Conservation (phyloP, 2,113 vertebrate species). For the Buteo buteo region DNA sequence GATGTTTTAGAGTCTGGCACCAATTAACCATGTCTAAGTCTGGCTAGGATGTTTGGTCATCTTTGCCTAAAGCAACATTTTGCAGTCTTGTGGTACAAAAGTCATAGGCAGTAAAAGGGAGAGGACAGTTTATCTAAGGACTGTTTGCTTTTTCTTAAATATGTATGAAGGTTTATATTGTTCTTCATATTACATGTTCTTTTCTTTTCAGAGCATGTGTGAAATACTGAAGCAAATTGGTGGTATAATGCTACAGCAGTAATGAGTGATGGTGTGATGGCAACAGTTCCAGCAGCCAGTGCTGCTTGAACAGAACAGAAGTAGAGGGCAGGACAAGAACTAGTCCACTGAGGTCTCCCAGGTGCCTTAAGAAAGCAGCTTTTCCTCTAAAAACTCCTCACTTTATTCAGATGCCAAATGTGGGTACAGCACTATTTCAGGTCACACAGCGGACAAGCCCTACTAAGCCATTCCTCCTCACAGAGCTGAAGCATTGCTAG, state of each 20-base stretch:
- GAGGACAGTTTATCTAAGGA: neutral
- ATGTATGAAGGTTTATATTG: neutral
- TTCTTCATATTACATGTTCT: neutral
- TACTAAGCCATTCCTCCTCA: too few species aligned
- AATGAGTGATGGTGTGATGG: neutral
- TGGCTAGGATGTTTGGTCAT: neutral
- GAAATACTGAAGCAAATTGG: neutral
- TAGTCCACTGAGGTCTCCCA: neutral
- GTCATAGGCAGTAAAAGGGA: too few species aligned
- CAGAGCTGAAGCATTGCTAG: too few species aligned
- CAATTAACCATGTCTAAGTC: neutral
- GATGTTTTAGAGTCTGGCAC: neutral
- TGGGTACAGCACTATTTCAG: neutral
- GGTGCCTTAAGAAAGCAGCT: neutral
- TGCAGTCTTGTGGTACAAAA: neutral
- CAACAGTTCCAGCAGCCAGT: neutral
- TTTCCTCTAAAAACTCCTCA: neutral
- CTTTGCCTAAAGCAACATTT: neutral
- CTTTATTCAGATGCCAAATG: neutral
- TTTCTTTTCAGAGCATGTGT: neutral
- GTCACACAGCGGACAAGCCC: neutral
- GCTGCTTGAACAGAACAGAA: neutral
- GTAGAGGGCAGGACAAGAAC: neutral
- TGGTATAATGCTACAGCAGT: neutral
- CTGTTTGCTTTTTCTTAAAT: neutral